Percentiles rank a stretch among this genome's conserved stretches.
Evolutionary conservation across 2,113 vertebrate species (phyloP).

Genomic region (Tychaedon coryphoeus): DNA sequence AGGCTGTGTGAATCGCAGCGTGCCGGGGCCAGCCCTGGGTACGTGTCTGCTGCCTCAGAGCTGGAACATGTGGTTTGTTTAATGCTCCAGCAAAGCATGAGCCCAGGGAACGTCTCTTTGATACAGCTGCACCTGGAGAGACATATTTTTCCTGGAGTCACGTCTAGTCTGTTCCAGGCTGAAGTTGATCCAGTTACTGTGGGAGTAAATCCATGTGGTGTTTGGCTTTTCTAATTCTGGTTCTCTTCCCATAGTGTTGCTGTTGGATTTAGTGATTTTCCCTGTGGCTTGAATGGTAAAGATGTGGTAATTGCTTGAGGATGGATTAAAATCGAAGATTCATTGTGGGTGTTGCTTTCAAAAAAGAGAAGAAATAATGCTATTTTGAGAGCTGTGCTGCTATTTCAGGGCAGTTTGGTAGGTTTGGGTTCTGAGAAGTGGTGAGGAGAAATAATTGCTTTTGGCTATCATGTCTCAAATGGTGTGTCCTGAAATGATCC

Average conservation of each 20-base stretch:
- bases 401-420: conserved; percentile 43
- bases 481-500: conserved; percentile 47
- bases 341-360: conserved; percentile 16
- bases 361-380: not conserved
- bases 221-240: not conserved
- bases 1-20: not conserved
- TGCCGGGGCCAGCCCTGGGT: not conserved
- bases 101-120: not conserved
- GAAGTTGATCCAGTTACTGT: not conserved
- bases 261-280: conserved; percentile 23
- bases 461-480: not conserved
- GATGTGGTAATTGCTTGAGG: not conserved
- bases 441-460: conserved; percentile 39
- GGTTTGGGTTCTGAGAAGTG: conserved; percentile 35
- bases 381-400: conserved; percentile 13
- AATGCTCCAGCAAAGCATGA: not conserved
- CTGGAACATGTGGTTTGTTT: not conserved
- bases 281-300: conserved; percentile 39
- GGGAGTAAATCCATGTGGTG: not conserved
- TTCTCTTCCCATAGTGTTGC: not conserved
- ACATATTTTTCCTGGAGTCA: not conserved
- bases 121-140: not conserved
- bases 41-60: not conserved
- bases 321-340: conserved; percentile 46
- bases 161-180: not conserved